These are phyloP conservation scores for Oreotrochilus melanogaster DNA, from an alignment of 2,113 vertebrate species.

Conservation along the genomic window DNA sequence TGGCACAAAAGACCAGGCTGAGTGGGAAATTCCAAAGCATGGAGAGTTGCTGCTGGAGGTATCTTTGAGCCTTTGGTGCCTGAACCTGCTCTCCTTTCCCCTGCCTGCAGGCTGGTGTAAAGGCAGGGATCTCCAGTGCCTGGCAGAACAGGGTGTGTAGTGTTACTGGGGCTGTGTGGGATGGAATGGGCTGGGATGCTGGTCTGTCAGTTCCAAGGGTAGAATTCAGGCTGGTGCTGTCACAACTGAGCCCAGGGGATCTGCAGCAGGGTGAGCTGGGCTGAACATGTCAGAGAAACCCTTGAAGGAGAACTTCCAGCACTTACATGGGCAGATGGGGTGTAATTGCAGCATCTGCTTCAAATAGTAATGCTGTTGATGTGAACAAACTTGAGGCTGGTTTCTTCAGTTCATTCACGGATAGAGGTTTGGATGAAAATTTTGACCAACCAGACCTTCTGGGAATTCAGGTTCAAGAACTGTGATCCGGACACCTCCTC, in stretches of 20 bases:
- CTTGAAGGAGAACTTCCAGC: neutral
- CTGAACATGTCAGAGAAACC: accelerated
- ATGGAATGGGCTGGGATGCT: neutral
- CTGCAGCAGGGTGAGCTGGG: neutral
- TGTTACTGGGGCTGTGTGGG: accelerated
- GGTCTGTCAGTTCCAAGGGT: neutral
- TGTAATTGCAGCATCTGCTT: neutral
- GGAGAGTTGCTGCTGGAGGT: neutral
- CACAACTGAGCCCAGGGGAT: neutral
- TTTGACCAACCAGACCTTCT: neutral
- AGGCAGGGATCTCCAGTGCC: accelerated
- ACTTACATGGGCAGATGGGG: accelerated
- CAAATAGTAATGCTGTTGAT: accelerated
- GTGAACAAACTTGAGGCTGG: neutral
- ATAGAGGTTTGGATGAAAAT: neutral
- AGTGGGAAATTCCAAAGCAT: neutral
- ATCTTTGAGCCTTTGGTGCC: neutral
- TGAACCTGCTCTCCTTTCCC: neutral
- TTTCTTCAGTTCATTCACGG: neutral
- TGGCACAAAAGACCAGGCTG: neutral
- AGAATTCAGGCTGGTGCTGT: accelerated
- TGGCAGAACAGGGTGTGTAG: accelerated
- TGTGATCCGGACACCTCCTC: too few species aligned
- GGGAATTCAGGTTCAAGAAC: neutral
- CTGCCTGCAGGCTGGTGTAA: neutral